Evolutionary conservation across 2,797 vertebrate genomes (phyloP), one percentile per base, ranked within the genome.

Genomic region (Rhynchonycteris naso): DNA sequence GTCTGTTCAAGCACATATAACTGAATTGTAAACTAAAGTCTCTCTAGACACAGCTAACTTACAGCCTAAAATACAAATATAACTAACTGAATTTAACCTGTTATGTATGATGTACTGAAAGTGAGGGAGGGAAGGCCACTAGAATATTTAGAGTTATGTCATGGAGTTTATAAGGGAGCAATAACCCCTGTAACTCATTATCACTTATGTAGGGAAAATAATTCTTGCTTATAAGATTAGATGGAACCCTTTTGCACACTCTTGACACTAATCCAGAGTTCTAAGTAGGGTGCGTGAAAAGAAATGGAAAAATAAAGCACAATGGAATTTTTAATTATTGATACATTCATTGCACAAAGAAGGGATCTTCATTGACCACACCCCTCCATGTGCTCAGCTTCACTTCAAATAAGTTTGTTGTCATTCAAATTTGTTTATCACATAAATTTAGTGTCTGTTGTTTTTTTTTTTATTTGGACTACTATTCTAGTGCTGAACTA

Each of bases 271-370:
- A 84, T 95, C 38, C 9, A 71, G 28, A 75, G 18, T 85, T 96
- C 52, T 75, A 1, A 1, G 47, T 30, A 69, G 11, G 65, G 75
- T 38, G 22, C 9, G 88, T 82, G 90, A 90, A 66, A 91, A 82
- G 86, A 96, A 97, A n/a, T 68, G 4, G 61, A 33, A 19, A 95
- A 96, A 72, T 69, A 28, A 84, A 18, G 2, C 5, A 65, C 71
- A 0, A 33, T 82, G 92, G 54, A 81, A 4, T 38, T 96, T 38
- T 97, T 65, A 95, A 96, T 97, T 96, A 97, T 91, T 95, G 72
- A 82, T 92, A 80, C 0, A 19, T 43, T 81, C 7, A 22, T 72
- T 54, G 22, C 52, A 28, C 30, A 43, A 86, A 95, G 35, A 19
- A 24, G 33, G 35, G 69, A 2, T 76, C 18, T 74, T 90, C 56